Base-by-base conservation (phyloP, 2,797 vertebrate genomes). In the Syngnathus acus region DNA sequence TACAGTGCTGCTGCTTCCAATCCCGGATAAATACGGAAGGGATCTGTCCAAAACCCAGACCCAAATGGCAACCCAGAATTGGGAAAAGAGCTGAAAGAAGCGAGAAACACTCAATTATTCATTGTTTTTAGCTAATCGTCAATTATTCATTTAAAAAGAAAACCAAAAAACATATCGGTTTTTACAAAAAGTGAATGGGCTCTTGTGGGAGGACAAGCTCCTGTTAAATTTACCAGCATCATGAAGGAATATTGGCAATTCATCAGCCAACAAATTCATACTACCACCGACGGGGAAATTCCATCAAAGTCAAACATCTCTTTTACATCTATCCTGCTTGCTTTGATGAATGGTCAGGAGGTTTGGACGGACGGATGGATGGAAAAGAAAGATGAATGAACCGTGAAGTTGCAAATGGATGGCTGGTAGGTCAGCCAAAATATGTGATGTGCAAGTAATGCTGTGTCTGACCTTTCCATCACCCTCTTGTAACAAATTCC, bases 381-480 rank as follows among this genome's bases (percentile, higher is more conserved):
- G 48, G 38, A 59, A 71, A n/a, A 58, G 55, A 59, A 16, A 60
- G 62, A 67, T 80, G 73, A 71, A 68, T 68, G 76, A 65, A 68
- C 61, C 11, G 68, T 68, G 63, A 68, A 67, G 62, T 55, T 75
- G 43, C 60, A 68, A 32, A 67, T 64, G 59, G 62, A 68, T 76
- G 72, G 72, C 73, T 42, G 26, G 70, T 66, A 37, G 66, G 11
- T 65, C 0, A 66, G 47, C 19, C 53, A 65, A 37, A 58, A 19
- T 43, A 67, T 42, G 75, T 74, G 73, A 68, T 57, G 32, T 67
- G 67, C 65, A 69, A 68, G 68, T 61, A 62, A 68, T 78, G 65
- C 76, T 72, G 65, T 62, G 21, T 71, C 63, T 72, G 73, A 83
- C 78, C 74, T 80, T 80, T 68, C 39, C 32, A 5, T 78, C 69